A percentile compares a stretch with the other conserved stretches of the same genome.
These are phyloP conservation scores for Dromiciops gliroides DNA, from an alignment of 2,113 vertebrate species.

Conservation along the genomic window DNA sequence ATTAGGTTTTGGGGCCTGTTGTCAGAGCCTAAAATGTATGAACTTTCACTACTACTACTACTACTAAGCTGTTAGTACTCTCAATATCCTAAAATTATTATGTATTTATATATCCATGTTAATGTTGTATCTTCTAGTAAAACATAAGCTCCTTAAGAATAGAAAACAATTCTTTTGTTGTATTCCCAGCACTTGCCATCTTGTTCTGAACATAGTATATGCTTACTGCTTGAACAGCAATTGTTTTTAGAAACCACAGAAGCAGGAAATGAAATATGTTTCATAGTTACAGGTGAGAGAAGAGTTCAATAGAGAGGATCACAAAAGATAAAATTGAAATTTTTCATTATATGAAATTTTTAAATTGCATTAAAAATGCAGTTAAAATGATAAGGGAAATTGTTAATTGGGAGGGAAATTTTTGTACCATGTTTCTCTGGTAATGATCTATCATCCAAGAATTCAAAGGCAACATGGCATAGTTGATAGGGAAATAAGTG, in stretches of 20 bases:
- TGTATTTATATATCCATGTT: not conserved
- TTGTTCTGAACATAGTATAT: not conserved
- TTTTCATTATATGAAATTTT: not conserved
- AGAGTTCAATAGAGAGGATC: not conserved
- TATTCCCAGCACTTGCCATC: not conserved
- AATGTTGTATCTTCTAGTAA: too few relatives aligned
- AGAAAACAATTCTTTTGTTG: not conserved
- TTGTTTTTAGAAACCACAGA: not conserved
- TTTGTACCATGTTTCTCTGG: not conserved
- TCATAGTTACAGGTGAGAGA: not conserved
- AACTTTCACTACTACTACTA: not conserved
- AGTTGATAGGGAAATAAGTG: not conserved
- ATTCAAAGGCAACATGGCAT: not conserved
- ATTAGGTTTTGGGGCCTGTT: not conserved
- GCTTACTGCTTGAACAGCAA: not conserved
- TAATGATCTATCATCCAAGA: not conserved
- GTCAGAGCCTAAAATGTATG: not conserved
- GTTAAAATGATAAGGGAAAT: not conserved
- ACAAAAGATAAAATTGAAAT: not conserved
- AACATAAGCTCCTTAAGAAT: not conserved
- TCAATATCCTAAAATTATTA: not conserved
- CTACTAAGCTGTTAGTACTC: not conserved
- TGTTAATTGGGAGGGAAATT: not conserved
- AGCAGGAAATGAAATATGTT: not conserved
- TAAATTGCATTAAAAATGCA: not conserved